phyloP scores from a whole-genome alignment of 2,113 vertebrate species.

The Saguinus midas region DNA sequence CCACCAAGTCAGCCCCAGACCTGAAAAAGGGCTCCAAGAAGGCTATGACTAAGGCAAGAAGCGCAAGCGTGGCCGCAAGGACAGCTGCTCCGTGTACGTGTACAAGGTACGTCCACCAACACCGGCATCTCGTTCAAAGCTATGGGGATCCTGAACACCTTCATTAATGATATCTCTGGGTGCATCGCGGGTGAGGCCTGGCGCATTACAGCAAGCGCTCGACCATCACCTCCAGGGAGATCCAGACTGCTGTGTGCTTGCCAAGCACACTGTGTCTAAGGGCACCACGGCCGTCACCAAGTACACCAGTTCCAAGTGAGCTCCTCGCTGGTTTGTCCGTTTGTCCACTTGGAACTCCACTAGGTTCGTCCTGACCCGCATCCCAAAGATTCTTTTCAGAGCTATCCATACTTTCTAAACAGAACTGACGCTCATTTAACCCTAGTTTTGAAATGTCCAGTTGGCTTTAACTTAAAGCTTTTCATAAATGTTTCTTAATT shows the following conservation, averaged over 20 bases:
- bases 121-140: slow-evolving; percentile 83
- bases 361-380: no score
- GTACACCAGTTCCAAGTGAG: slow-evolving; percentile 48
- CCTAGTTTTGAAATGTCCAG: no score
- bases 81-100: not conserved
- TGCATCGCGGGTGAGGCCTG: slow-evolving; percentile 52
- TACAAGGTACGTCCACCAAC: slow-evolving; percentile 23
- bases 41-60: not conserved
- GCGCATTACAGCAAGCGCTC: no score
- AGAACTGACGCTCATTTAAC: not conserved
- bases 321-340: no score
- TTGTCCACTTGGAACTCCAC: no score
- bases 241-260: no score
- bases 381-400: slow-evolving; percentile 41
- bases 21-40: not conserved
- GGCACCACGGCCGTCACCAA: no score
- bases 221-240: no score
- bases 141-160: slow-evolving; percentile 83
- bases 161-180: slow-evolving; percentile 70
- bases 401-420: not conserved
- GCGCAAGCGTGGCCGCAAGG: not conserved
- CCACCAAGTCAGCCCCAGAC: not conserved
- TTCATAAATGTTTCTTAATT: no score
- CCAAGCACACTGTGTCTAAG: no score
- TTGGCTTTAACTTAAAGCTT: not conserved